These are phyloP conservation scores for Cynopterus brachyotis DNA, from an alignment of 2,113 vertebrate species.

Conservation along the genomic window DNA sequence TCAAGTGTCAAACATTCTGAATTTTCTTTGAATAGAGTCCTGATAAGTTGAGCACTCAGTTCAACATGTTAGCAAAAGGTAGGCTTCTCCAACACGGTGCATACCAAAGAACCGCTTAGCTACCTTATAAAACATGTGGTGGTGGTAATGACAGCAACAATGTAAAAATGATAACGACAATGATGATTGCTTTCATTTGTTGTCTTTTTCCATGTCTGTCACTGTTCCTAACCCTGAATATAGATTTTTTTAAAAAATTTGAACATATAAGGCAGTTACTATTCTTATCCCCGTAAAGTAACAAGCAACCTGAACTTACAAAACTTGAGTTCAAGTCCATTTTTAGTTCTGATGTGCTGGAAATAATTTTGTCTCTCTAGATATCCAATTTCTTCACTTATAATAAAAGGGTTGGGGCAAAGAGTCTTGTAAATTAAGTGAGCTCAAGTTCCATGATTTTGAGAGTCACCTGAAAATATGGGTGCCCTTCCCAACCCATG, in stretches of 20 bases:
- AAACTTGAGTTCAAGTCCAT: conserved; percentile 19
- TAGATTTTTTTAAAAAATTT: not conserved
- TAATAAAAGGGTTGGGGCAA: not conserved
- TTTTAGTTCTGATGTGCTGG: not conserved
- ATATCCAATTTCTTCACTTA: not conserved
- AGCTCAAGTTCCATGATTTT: not conserved
- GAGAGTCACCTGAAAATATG: not conserved
- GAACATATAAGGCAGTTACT: not conserved
- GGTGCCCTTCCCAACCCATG: not conserved
- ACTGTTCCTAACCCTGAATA: not conserved
- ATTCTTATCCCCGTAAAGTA: not conserved
- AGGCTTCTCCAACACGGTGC: not conserved
- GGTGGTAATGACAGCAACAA: not conserved
- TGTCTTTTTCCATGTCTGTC: not conserved
- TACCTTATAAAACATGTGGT: not conserved
- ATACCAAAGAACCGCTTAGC: not conserved
- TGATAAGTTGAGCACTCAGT: not conserved
- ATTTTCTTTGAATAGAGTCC: not conserved
- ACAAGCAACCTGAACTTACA: not conserved
- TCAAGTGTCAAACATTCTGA: not conserved
- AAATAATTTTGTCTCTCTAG: not conserved
- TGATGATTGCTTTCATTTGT: not conserved
- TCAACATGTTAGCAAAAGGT: not conserved
- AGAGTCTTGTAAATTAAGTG: not conserved
- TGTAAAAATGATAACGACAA: not conserved